A percentile compares a stretch with the other conserved stretches of the same genome.
Evolutionary conservation across 2,113 vertebrate genomes (phyloP).

Genomic region (Charadrius vociferus): DNA sequence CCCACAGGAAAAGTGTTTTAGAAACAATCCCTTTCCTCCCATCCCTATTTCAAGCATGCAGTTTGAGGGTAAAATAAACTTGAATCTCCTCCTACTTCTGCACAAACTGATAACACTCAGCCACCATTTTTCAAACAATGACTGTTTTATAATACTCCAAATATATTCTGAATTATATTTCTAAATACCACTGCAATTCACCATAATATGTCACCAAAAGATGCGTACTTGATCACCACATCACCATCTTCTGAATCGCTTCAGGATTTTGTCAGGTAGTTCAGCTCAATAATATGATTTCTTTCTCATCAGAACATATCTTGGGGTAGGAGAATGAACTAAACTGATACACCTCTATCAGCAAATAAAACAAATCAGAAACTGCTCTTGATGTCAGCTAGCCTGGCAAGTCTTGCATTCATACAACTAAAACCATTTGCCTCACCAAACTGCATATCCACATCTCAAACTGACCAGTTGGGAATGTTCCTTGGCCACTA

Average conservation of each 20-base stretch:
- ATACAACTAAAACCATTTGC: neutral
- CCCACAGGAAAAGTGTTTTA: neutral
- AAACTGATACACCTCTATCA: neutral
- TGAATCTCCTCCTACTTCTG: neutral
- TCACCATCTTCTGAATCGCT: neutral
- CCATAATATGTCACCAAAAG: neutral
- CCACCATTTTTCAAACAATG: neutral
- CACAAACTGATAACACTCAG: neutral
- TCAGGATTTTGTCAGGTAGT: neutral
- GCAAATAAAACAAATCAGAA: neutral
- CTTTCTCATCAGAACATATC: neutral
- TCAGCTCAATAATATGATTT: neutral
- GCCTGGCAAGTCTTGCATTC: fast-evolving
- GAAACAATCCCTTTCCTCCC: neutral
- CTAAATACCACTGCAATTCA: neutral
- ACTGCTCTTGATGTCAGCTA: neutral
- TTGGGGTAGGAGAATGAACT: neutral
- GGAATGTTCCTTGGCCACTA: neutral
- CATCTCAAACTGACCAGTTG: neutral
- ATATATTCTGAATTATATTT: neutral
- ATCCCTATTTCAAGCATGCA: fast-evolving
- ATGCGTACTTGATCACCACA: neutral
- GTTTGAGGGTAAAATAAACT: neutral
- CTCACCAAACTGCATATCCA: neutral
- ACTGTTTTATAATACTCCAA: neutral